phyloP scores from a whole-genome alignment of 1,140 invertebrate genomes.

The Heliconius melpomene region DNA sequence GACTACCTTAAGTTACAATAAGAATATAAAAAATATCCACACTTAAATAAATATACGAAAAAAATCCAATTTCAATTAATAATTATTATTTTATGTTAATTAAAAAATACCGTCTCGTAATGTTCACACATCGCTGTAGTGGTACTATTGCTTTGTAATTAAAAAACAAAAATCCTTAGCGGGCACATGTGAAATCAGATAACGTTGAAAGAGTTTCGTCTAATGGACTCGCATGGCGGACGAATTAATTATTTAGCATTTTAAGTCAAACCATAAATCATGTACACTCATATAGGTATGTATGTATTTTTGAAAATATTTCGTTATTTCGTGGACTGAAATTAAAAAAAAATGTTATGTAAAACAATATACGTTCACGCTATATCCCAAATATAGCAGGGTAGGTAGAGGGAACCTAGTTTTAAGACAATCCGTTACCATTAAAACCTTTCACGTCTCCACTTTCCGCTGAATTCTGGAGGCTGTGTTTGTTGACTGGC shows the following conservation, averaged over 20 bases:
- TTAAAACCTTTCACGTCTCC: no score
- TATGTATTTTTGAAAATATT: background rate
- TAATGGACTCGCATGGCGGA: slow-evolving; percentile 30
- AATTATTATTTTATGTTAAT: background rate
- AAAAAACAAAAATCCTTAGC: slow-evolving; percentile 44
- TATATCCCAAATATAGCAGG: background rate
- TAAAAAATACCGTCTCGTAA: slow-evolving; percentile 15
- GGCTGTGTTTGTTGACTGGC: no score
- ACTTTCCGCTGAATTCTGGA: no score
- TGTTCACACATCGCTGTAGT: slow-evolving; percentile 10
- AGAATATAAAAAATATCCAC: no score
- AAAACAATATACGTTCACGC: background rate
- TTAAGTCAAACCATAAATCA: slow-evolving; percentile 9
- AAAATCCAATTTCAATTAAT: background rate
- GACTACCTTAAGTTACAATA: no score
- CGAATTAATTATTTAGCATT: slow-evolving; percentile 3
- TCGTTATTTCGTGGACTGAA: background rate
- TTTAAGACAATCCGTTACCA: background rate
- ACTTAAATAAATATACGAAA: no score
- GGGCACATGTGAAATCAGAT: slow-evolving; percentile 46
- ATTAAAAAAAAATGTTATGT: background rate
- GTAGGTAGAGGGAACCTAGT: background rate
- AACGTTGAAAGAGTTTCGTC: slow-evolving; percentile 40
- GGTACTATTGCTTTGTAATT: slow-evolving; percentile 34
- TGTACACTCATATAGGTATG: background rate